A percentile compares a stretch with the other conserved stretches of the same genome.
Conservation (phyloP, 2,888 invertebrate genomes). For the Panopea generosa region DNA sequence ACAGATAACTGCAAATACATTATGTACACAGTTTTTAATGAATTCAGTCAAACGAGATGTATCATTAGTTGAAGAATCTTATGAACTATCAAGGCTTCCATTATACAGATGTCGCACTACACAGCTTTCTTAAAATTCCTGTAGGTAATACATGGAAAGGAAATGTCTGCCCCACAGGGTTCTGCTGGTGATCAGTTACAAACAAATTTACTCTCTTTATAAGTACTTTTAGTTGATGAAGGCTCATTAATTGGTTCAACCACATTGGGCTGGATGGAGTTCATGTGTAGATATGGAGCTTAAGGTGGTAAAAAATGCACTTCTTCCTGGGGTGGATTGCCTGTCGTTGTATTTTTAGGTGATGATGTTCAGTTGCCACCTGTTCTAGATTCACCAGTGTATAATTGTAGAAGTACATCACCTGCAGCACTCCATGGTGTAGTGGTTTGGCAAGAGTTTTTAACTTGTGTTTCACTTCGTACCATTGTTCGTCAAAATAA, state of each 20-base stretch:
- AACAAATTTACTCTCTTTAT: conserved; percentile 43
- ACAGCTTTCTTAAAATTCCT: too few relatives aligned
- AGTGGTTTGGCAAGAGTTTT: conserved; percentile 49
- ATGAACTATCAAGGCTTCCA: conserved; percentile 33
- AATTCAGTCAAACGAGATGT: conserved; percentile 64
- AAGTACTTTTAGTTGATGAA: conserved; percentile 63
- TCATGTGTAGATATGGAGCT: too few relatives aligned
- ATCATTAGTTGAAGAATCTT: conserved; percentile 63
- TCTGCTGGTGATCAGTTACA: conserved; percentile 44
- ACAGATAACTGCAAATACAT: conserved; percentile 23
- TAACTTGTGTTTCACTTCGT: conserved; percentile 20
- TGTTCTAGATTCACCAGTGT: too few relatives aligned
- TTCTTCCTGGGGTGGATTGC: too few relatives aligned
- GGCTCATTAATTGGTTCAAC: conserved; percentile 51
- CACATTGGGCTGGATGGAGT: conserved; percentile 56
- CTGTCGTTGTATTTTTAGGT: too few relatives aligned
- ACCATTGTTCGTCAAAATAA: conserved; percentile 39
- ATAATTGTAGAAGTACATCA: too few relatives aligned
- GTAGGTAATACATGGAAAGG: too few relatives aligned
- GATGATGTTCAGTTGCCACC: too few relatives aligned
- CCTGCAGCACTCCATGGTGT: too few relatives aligned
- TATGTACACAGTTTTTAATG: conserved; percentile 59
- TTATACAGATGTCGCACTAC: conserved; percentile 52
- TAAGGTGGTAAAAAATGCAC: too few relatives aligned
- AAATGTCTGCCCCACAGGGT: too few relatives aligned